Conservation (phyloP, 1,140 invertebrate species). For the Conus ventricosus region DNA sequence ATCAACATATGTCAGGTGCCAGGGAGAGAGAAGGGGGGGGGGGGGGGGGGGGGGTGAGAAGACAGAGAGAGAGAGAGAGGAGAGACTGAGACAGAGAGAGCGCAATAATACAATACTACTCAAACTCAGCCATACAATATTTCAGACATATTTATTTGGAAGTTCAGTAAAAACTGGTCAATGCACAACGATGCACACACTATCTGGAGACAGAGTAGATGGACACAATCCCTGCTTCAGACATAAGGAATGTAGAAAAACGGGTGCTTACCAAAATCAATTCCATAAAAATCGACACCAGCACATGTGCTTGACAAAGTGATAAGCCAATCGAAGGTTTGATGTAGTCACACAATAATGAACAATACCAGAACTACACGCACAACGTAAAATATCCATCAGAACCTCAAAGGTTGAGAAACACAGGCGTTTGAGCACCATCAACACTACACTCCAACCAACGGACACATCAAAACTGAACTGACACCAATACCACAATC, state of each 20-base stretch:
- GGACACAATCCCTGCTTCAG: neutral
- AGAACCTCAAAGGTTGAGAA: neutral
- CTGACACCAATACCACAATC: neutral
- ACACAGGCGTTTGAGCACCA: neutral
- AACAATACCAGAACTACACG: neutral
- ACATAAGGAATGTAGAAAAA: neutral
- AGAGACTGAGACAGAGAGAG: neutral
- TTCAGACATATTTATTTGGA: conserved; percentile 6
- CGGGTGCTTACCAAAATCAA: too few species aligned
- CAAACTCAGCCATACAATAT: neutral
- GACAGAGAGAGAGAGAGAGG: neutral
- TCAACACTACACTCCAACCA: neutral
- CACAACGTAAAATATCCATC: neutral
- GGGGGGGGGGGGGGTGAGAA: neutral
- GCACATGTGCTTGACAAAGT: neutral
- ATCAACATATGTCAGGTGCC: too few species aligned
- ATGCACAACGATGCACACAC: neutral
- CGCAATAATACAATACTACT: neutral
- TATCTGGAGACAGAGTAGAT: neutral
- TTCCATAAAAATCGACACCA: neutral
- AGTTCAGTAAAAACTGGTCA: neutral
- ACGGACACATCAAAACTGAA: neutral
- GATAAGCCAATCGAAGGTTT: neutral
- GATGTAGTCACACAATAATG: neutral
- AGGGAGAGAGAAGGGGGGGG: neutral